Percentiles rank a stretch among this genome's conserved stretches.
Conservation (phyloP, 2,888 invertebrate species). For the Clunio marinus region DNA sequence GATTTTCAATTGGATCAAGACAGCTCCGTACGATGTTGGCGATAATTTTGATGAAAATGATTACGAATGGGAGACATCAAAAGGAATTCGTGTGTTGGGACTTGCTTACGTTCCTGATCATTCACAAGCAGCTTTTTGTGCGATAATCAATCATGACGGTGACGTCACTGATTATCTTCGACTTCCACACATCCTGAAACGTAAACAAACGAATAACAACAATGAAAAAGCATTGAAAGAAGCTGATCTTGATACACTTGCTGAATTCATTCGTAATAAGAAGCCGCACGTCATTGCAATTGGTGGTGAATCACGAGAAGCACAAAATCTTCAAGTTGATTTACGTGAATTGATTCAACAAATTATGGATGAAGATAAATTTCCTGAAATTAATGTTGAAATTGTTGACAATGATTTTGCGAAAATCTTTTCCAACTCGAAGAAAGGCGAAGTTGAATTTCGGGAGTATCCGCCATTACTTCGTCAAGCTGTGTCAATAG, state of each 20-base stretch:
- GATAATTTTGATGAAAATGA: constrained; percentile 78
- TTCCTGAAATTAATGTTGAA: constrained; percentile 81
- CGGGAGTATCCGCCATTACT: constrained; percentile 87
- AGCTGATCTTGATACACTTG: constrained; percentile 63
- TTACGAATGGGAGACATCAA: constrained; percentile 79
- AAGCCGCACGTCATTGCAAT: constrained; percentile 92
- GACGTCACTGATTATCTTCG: constrained; percentile 88
- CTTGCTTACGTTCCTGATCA: constrained; percentile 84
- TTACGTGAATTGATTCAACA: constrained; percentile 68
- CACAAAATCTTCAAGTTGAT: constrained; percentile 74
- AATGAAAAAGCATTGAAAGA: constrained; percentile 65
- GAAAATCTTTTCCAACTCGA: constrained; percentile 87
- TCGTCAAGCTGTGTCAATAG: constrained; percentile 89
- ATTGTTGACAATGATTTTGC: constrained; percentile 91
- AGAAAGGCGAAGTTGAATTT: constrained; percentile 81
- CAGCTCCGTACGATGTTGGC: constrained; percentile 64
- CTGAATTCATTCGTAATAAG: constrained; percentile 80
- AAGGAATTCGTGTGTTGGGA: constrained; percentile 80
- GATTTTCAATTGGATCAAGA: constrained; percentile 84
- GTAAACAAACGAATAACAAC: constrained; percentile 67
- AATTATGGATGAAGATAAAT: constrained; percentile 77
- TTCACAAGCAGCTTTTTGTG: constrained; percentile 80
- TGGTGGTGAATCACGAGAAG: constrained; percentile 87
- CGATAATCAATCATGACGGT: constrained; percentile 81
- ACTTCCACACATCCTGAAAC: constrained; percentile 77